Base-by-base conservation (phyloP, 92 coral and sea anemone species). In the Zoanthus solanderi region DNA sequence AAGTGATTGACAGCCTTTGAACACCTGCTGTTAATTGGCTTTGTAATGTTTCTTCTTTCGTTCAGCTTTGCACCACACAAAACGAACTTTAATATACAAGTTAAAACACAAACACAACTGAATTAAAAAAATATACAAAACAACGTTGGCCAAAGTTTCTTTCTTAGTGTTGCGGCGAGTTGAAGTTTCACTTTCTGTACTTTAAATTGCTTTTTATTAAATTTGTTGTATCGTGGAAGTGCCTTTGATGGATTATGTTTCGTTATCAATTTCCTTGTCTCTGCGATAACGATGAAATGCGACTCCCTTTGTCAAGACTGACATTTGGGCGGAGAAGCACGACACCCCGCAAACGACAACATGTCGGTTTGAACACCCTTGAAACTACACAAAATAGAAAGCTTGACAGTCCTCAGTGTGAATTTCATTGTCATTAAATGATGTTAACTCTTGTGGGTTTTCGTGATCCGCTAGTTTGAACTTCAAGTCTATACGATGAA, bases 11-110 rank as follows among this genome's bases (percentile, higher is more conserved):
- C 99, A 93, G 91, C 88, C 66, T 77, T 89, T 97, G 91, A 93
- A 90, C 99, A 97, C 98, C 99, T 97, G 99, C 99, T 95, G 97
- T 78, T 93, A 95, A 95, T 97, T 92, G 96, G 95, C 97, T 93
- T 96, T 92, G 97, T 92, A 93, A 89, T 89, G 98, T 96, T 93
- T 91, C 96, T 90, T 90, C 93, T 90, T 88, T 90, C 93, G 88
- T 69, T 83, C 93, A 91, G 92, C 92, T 88, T 90, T 81, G 93
- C 91, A 93, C 92, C 90, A 89, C 93, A 87, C 92, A 92, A 91
- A 92, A 94, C 73, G 95, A 90, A 83, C 97, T 88, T 91, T 85
- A 91, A 94, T 93, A 93, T 91, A 90, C 76, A 92, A 60, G 94
- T 92, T 93, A 91, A 89, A 93, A 93, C 56, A 83, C 96, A 93